Base-by-base conservation (phyloP, 2,113 vertebrate genomes). In the Notiomystis cincta region DNA sequence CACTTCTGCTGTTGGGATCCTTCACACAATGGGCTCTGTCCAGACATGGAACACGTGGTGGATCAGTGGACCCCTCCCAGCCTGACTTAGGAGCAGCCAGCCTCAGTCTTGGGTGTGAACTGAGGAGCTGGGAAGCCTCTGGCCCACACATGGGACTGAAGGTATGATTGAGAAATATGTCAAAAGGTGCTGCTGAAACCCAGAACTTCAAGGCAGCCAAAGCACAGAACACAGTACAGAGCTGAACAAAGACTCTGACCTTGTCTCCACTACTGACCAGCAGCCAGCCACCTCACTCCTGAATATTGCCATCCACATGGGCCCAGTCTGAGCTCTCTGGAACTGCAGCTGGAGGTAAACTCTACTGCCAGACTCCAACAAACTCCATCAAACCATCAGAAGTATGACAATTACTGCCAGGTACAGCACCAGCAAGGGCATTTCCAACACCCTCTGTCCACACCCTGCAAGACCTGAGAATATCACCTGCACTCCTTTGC, bases 21-120 rank as follows among this genome's bases (percentile, higher is more conserved):
- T 48, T 48, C 42, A 57, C 30, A 48, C 1, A 2, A 65, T 4
- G 18, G 30, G 24, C 3, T 47, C 37, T 16, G 31, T 57, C 37
- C 40, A 61, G 31, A 56, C 4, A 53, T 0, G 3, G n/a, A 66
- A 62, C 11, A 38, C 9, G n/a, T 18, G 15, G 21, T 17, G 14
- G 25, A 47, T 13, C 8, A 42, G 6, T 15, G 13, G 25, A 62
- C 12, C 19, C 8, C 45, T 37, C 15, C 51, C 45, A 78, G 50
- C 15, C 6, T 62, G 42, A 62, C 24, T 70, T 27, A 45, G 31
- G 35, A 64, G 19, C 54, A 35, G 17, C 28, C 7, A 31, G 22
- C 44, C 40, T 58, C 40, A 31, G 15, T 10, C 19, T 20, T 16
- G 13, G 6, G 28, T 13, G 24, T 54, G 50, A 78, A 23, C 38